Evolutionary conservation across 2,888 invertebrate genomes (phyloP), one percentile per base, ranked within the genome.

Genomic region (Cordilura impudica): DNA sequence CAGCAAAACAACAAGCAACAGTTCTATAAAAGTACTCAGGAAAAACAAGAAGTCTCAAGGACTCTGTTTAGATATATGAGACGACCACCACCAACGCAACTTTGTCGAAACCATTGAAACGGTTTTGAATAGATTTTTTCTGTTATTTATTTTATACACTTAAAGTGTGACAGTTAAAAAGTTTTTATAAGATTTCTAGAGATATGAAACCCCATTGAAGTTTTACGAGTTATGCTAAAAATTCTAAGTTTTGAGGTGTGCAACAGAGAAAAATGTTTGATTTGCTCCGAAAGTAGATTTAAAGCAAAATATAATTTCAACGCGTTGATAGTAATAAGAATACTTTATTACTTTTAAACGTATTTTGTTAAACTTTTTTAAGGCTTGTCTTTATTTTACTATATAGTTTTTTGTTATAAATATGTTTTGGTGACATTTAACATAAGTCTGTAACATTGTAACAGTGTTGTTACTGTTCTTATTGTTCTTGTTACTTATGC

Each of bases 61-160:
- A 78, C 74, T 79, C 61, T 56, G 53, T 31, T 49, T 39, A 69
- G 69, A 26, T 74, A 74, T 71, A 71, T 66, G 79, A 79, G 79
- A 79, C 75, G 71, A 79, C 79, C 75, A 71, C 79, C 79, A 71
- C 79, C 79, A 79, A 79, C 79, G 79, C 79, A 79, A 71, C 67
- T 79, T 79, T 53, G 60, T 71, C 47, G 60, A 71, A 56, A 63
- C 18, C 63, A 56, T 29, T 63, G 35, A 35, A 39, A n/a, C 12
- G 4, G 35, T 12, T 39, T 39, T 39, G 35, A 39, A 39, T 39
- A 39, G 35, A 39, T 39, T 39, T 31, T 39, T 39, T 39, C 35
- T 39, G 35, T 39, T 39, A n/a, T 39, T 39, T 39, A 39, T 31
- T 10, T 31, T 12, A 10, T 31, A 10, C 2, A 31, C 10, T 31